Conservation (phyloP, 1,140 invertebrate species). For the Apis mellifera region Amel_HAv3.1 CM009934.2:13356501-13357000, state of each 20-base stretch:
- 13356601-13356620: slow-evolving; percentile 47
- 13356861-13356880: slow-evolving; percentile 31
- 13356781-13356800: slow-evolving; percentile 35
- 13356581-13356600: slow-evolving; percentile 11
- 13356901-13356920: slow-evolving; percentile 59
- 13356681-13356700: slow-evolving; percentile 62
- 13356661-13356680: slow-evolving; percentile 16
- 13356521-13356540: background rate
- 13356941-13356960: background rate
- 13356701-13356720: slow-evolving; percentile 52
- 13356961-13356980: background rate
- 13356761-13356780: slow-evolving; percentile 24
- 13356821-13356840: slow-evolving; percentile 36
- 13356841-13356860: slow-evolving; percentile 34
- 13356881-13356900: slow-evolving; percentile 55
- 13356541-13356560: background rate
- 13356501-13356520: background rate
- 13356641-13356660: slow-evolving; percentile 30
- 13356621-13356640: slow-evolving; percentile 17
- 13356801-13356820: slow-evolving; percentile 40
- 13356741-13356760: slow-evolving; percentile 61
- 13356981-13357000: background rate
- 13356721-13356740: slow-evolving; percentile 66
- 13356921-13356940: slow-evolving; percentile 27
- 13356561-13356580: slow-evolving; percentile 10